Conservation (phyloP, 2,113 vertebrate genomes). For the Agapornis roseicollis region DNA sequence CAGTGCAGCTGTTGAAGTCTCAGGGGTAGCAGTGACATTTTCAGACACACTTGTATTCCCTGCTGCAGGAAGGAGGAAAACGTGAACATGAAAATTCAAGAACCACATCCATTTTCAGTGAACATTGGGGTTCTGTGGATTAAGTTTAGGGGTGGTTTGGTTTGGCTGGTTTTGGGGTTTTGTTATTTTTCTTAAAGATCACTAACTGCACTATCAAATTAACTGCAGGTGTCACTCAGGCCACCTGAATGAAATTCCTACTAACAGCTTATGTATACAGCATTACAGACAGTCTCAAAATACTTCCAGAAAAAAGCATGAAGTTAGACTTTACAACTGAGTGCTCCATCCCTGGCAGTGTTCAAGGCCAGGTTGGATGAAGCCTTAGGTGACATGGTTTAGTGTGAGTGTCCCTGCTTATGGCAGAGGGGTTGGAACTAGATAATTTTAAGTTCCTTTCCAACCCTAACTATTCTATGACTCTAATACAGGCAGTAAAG, state of each 20-base stretch:
- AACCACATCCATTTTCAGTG: not conserved
- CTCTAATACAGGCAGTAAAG: not conserved
- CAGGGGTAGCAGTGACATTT: constrained; percentile 65
- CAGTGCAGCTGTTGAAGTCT: constrained; percentile 61
- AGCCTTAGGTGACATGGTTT: no score
- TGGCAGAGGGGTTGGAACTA: no score
- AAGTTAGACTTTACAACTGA: not conserved
- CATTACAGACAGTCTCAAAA: not conserved
- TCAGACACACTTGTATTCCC: constrained; percentile 76
- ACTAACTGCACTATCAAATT: not conserved
- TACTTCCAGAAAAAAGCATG: not conserved
- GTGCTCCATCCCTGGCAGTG: no score
- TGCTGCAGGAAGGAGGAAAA: constrained; percentile 43
- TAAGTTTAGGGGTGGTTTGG: not conserved
- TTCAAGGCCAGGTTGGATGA: no score
- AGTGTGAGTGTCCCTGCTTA: no score
- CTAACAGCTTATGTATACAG: not conserved
- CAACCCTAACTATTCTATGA: no score
- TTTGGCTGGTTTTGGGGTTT: not conserved
- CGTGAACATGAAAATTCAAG: not conserved
- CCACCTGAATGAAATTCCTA: not conserved
- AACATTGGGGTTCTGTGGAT: not conserved
- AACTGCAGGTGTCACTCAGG: not conserved
- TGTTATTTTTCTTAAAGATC: not conserved
- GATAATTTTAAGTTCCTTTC: no score